Conservation (phyloP, 64 coral and sea anemone genomes). For the Platygyra sinensis region DNA sequence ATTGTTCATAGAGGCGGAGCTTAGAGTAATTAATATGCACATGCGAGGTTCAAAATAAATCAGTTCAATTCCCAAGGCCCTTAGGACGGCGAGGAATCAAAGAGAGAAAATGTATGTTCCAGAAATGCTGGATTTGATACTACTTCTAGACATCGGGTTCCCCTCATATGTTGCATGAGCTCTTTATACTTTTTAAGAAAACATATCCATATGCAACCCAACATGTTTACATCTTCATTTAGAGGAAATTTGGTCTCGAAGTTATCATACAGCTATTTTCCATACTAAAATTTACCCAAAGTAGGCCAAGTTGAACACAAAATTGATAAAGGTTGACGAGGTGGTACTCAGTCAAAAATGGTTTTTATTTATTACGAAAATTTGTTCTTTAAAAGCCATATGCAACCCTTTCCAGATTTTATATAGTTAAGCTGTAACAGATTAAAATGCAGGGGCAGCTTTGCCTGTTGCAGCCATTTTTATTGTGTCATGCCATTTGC, state of each 20-base stretch:
- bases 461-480: no score
- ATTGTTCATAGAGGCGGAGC: constrained; percentile 1
- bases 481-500: no score
- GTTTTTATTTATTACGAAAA: constrained; percentile 10
- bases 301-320: constrained; percentile 15
- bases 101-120: constrained; percentile 13
- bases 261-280: constrained; percentile 19
- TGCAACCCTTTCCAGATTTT: no score
- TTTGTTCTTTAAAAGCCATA: neutral
- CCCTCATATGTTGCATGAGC: constrained; percentile 15
- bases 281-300: constrained; percentile 9
- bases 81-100: neutral
- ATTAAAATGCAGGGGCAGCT: no score
- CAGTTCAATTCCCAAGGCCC: neutral
- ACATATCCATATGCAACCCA: constrained; percentile 12
- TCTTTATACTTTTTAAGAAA: constrained; percentile 17
- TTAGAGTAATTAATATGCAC: neutral
- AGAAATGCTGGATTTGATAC: constrained; percentile 22
- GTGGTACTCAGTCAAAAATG: constrained; percentile 1
- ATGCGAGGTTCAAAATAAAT: neutral
- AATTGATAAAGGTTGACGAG: constrained; percentile 18
- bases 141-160: neutral
- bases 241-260: neutral
- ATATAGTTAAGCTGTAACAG: no score
- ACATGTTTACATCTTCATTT: neutral